Evolutionary conservation across 92 coral and sea anemone species (phyloP).

Genomic region (Montipora capitata): DNA sequence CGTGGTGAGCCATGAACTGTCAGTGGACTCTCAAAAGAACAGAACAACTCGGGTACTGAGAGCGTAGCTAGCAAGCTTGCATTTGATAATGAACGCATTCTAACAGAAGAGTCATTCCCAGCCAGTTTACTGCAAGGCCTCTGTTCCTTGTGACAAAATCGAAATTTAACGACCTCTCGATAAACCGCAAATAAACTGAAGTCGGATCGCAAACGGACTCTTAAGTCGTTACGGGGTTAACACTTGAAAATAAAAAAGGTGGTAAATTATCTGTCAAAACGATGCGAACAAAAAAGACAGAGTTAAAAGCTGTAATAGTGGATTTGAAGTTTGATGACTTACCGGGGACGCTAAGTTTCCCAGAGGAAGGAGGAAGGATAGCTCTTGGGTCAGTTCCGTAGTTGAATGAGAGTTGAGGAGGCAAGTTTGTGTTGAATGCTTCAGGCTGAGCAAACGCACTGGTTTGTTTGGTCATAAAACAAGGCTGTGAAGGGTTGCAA

Average conservation of each 20-base stretch:
- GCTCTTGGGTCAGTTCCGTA: constrained; percentile 49
- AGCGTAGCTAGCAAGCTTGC: constrained; percentile 3
- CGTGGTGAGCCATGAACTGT: neutral
- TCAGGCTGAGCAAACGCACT: constrained; percentile 31
- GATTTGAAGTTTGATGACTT: neutral
- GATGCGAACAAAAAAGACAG: neutral
- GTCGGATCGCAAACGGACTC: constrained; percentile 50
- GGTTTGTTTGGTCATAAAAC: constrained; percentile 60
- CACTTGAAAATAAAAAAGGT: constrained; percentile 45
- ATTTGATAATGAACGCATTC: constrained; percentile 6
- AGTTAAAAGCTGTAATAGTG: neutral
- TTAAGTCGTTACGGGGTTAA: constrained; percentile 62
- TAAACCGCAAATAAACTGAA: constrained; percentile 70
- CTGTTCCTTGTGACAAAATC: constrained; percentile 36
- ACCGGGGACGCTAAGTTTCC: constrained; percentile 29
- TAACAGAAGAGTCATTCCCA: constrained; percentile 32
- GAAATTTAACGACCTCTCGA: constrained; percentile 66
- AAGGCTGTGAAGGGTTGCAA: constrained; percentile 65
- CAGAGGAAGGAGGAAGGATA: constrained; percentile 27
- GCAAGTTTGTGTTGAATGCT: constrained; percentile 22
- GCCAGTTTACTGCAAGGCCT: constrained; percentile 8
- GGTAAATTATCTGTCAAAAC: constrained; percentile 31
- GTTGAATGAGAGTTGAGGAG: constrained; percentile 36
- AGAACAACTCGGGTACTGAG: too few species aligned
- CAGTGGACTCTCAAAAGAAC: too few species aligned